Evolutionary conservation across 2,113 vertebrate genomes (phyloP), one percentile per base, ranked within the genome.

Genomic region (Mormyrus lacerda): DNA sequence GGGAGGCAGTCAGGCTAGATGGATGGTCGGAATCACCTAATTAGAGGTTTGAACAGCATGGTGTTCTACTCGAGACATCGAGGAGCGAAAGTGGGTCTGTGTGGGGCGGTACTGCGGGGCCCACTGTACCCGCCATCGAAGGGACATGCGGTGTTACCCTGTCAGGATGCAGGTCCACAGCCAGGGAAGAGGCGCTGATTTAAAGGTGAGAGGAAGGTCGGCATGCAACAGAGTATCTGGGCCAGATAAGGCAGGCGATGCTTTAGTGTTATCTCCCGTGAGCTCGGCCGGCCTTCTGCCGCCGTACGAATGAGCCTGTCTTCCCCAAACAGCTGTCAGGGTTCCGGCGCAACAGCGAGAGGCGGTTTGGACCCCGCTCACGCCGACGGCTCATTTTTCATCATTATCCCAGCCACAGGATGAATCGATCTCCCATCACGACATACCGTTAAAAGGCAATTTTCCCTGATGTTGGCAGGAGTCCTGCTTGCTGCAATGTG

Each of bases 371-470:
- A 48, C 39, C 65, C 83, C 35, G 73, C 89, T 89, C 17, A 15
- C 51, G 11, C 84, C 19, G 50, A 58, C 19, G 9, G 24, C 83
- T 31, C 53, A 45, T 88, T 89, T 19, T 35, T 85, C 85, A 91
- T 91, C 85, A 53, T 89, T 85, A 87, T 47, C 42, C 87, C 44
- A 89, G 85, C 89, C 27, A 45, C 42, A 55, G 31, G 85, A 76
- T 85, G 48, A 89, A 91, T 90, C 89, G 88, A 79, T 89, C 88
- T 91, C 61, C 76, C 79, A 50, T 91, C 90, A 88, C 85, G 31
- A 88, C 42, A 69, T 50, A 83, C 69, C 65, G 65, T 87, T 89
- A 89, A 89, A 87, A 89, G 89, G 48, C 89, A 53, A 89, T 89
- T 89, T 87, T 87, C 89, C 73, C 61, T 79, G 44, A 87, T 89